Evolutionary conservation across 2,797 vertebrate genomes (phyloP).

Genomic region (Triplophysa bombifrons): DNA sequence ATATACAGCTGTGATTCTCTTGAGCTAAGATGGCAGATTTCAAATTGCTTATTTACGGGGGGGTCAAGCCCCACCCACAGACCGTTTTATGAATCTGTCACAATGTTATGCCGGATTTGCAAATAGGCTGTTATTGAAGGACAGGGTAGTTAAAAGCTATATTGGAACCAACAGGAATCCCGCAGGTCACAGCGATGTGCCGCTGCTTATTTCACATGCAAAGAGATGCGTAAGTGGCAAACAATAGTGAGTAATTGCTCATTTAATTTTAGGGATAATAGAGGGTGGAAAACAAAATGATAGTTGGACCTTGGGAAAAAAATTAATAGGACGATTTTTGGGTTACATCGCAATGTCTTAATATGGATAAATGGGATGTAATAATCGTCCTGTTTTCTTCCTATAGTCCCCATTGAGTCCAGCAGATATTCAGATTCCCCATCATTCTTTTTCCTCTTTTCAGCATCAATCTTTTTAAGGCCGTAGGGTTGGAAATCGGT

Average conservation of each 20-base stretch:
- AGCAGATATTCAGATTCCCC: slow-evolving; percentile 2
- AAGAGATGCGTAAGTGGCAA: background rate
- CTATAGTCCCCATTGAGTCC: no score
- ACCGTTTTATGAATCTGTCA: background rate
- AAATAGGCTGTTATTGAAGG: slow-evolving; percentile 2
- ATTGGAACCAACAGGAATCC: slow-evolving; percentile 1
- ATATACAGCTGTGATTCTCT: background rate
- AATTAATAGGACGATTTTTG: no score
- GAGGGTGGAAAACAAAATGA: background rate
- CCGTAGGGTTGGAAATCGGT: background rate
- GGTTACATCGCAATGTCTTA: background rate
- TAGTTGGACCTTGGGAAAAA: background rate
- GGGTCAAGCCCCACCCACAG: background rate
- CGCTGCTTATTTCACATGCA: background rate
- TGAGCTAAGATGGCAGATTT: background rate
- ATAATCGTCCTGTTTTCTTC: background rate
- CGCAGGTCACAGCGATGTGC: background rate
- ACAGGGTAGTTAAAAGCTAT: background rate
- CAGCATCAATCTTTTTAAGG: slow-evolving; percentile 13
- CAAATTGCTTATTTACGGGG: background rate
- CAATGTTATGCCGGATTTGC: background rate
- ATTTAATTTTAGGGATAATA: background rate
- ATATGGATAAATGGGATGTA: slow-evolving; percentile 5
- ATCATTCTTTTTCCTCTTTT: slow-evolving; percentile 13
- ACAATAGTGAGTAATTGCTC: background rate